Conservation (phyloP, 2,888 invertebrate species). For the Lycaena phlaeas region DNA sequence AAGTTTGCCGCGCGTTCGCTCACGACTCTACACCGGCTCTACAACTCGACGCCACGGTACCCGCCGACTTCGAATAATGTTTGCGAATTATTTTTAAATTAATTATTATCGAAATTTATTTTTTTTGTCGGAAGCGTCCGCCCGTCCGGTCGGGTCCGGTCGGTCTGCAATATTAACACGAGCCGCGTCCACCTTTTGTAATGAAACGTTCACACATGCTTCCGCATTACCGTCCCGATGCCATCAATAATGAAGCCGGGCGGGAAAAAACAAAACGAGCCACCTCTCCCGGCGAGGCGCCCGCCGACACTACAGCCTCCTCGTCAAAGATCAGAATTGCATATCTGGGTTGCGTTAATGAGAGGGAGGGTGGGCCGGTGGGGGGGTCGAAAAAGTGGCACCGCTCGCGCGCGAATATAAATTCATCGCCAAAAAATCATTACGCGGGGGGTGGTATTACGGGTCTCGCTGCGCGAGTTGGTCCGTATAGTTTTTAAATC, state of each 20-base stretch:
- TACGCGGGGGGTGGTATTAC: slow-evolving; percentile 84
- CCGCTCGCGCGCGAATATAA: slow-evolving; percentile 79
- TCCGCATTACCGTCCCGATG: slow-evolving; percentile 73
- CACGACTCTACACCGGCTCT: too few species aligned
- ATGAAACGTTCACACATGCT: slow-evolving; percentile 74
- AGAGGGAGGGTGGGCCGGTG: slow-evolving; percentile 60
- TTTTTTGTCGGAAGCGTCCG: slow-evolving; percentile 58
- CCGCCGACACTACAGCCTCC: slow-evolving; percentile 73
- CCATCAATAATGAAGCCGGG: slow-evolving; percentile 75
- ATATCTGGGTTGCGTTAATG: slow-evolving; percentile 78
- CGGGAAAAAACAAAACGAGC: slow-evolving; percentile 72
- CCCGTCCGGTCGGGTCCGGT: slow-evolving; percentile 68
- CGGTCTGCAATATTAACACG: slow-evolving; percentile 72
- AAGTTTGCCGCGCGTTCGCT: slow-evolving; percentile 50
- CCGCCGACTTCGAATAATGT: too few species aligned
- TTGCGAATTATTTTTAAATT: slow-evolving; percentile 31
- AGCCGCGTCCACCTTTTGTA: slow-evolving; percentile 71
- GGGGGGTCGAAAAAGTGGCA: slow-evolving; percentile 73
- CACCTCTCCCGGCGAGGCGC: slow-evolving; percentile 69
- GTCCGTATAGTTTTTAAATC: slow-evolving; percentile 72
- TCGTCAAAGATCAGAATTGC: slow-evolving; percentile 78
- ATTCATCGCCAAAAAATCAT: slow-evolving; percentile 91
- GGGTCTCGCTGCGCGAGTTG: slow-evolving; percentile 68
- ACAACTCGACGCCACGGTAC: too few species aligned
- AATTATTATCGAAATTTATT: slow-evolving; percentile 30